phyloP scores from a whole-genome alignment of 35 echinoderm and acorn worm genomes.

The Strongylocentrotus purpuratus region DNA sequence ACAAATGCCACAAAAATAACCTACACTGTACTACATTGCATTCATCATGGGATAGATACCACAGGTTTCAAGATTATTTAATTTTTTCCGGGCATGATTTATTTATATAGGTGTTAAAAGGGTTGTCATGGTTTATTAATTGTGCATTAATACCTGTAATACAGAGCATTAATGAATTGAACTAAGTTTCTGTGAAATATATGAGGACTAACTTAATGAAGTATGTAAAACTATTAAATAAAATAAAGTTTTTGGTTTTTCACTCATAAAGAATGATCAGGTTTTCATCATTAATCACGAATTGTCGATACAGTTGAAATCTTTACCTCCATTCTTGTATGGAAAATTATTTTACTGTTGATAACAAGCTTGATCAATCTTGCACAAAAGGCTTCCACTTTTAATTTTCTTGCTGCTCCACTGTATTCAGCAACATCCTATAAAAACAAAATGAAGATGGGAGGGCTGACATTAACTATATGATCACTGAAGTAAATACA shows the following conservation, averaged over 20 bases:
- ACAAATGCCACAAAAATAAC: no score
- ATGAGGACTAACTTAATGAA: background rate
- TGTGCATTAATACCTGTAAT: no score
- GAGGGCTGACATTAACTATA: no score
- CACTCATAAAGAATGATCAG: background rate
- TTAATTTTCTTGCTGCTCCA: constrained; percentile 37
- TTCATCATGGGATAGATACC: background rate
- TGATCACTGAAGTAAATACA: no score
- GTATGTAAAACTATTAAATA: background rate
- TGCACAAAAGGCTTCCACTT: constrained; percentile 46
- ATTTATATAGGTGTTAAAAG: no score
- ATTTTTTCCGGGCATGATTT: no score
- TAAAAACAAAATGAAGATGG: background rate
- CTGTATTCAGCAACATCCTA: constrained; percentile 70
- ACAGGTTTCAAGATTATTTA: no score
- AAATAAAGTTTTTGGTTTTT: background rate
- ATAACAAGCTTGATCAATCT: constrained; percentile 64
- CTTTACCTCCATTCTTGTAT: constrained; percentile 71
- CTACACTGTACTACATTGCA: no score
- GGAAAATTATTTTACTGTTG: constrained; percentile 38
- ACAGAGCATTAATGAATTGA: background rate
- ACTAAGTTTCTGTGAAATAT: background rate
- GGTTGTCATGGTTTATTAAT: no score
- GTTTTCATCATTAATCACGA: background rate
- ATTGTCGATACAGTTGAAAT: background rate